Evolutionary conservation across 2,113 vertebrate species (phyloP), one percentile per base, ranked within the genome.

Genomic region (Myotis davidii): DNA sequence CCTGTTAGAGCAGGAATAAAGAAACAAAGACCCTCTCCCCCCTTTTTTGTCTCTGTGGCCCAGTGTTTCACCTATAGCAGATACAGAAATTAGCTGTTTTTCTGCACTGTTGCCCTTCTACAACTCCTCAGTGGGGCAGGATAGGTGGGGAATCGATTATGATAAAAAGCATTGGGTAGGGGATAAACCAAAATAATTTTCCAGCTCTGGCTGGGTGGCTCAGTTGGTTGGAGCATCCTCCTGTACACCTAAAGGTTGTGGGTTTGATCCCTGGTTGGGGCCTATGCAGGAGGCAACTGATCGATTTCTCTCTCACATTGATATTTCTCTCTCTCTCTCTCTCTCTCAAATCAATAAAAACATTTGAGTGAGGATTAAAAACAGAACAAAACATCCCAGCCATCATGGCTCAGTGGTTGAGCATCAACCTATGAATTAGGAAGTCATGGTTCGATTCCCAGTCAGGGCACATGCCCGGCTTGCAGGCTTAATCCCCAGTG

Each of bases 1-100:
- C 78, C 42, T 89, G 45, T 90, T 83, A 67, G 45, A 88, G 67
- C 18, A 76, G 37, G 74, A 96, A 7, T 69, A 72, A 84, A 84
- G 64, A 73, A 65, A 23, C 78, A 79, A 54, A 69, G 9, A 12
- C 3, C 16, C 2, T 4, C 1, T 12, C 12, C 13, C 34, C 29
- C n/a, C 2, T 18, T 79, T 45, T 72, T 34, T 29, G 39, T 74
- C 61, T 72, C 1, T 81, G 27, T 85, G 77, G 59, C 84, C 39
- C 54, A 91, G 12, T 78, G 34, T 90, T 52, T 93, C 39, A 81
- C 61, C 20, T 93, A 25, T 2, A 29, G 78, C 78, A 91, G 64
- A 72, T 37, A 59, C 69, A 67, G n/a, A 92, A 82, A 72, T 90
- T 32, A 59, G 8, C 82, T 17, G n/a, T 88, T 39, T 93, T 27